Conservation (phyloP, 2,888 invertebrate species). For the Epinotia ramella region DNA sequence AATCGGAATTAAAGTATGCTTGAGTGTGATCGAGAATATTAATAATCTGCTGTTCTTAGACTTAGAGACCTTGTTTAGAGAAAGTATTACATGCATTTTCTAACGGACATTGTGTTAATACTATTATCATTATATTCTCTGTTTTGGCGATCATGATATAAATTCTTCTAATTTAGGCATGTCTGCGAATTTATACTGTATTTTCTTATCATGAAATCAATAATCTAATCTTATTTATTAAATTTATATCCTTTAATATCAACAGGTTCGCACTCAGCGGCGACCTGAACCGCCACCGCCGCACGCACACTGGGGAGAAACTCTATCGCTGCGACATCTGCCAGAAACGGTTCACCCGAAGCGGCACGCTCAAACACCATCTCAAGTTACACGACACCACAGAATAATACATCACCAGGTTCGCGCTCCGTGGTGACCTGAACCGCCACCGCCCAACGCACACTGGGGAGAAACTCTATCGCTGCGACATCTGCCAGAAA, state of each 20-base stretch:
- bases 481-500: slow-evolving; percentile 15
- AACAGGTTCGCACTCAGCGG: slow-evolving; percentile 36
- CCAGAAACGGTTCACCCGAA: slow-evolving; percentile 28
- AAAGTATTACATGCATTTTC: no score
- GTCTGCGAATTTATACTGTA: no score
- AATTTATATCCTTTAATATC: background rate
- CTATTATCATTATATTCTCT: no score
- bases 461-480: slow-evolving; percentile 31
- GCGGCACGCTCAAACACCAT: slow-evolving; percentile 27
- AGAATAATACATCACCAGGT: background rate
- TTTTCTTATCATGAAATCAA: no score
- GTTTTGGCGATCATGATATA: no score
- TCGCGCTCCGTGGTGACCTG: slow-evolving; percentile 36
- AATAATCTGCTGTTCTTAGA: no score
- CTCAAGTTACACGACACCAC: slow-evolving; percentile 15
- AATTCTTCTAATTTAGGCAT: no score
- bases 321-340: slow-evolving; percentile 19
- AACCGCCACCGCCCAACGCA: slow-evolving; percentile 31
- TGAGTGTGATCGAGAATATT: no score
- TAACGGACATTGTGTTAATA: no score
- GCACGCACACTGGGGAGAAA: slow-evolving; percentile 35
- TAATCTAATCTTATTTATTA: no score
- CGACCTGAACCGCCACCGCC: slow-evolving; percentile 35
- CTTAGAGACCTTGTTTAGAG: no score
- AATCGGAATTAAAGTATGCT: no score